Evolutionary conservation across 1,140 invertebrate species (phyloP), one percentile per base, ranked within the genome.

Genomic region (Carcinoscorpius rotundicauda): DNA sequence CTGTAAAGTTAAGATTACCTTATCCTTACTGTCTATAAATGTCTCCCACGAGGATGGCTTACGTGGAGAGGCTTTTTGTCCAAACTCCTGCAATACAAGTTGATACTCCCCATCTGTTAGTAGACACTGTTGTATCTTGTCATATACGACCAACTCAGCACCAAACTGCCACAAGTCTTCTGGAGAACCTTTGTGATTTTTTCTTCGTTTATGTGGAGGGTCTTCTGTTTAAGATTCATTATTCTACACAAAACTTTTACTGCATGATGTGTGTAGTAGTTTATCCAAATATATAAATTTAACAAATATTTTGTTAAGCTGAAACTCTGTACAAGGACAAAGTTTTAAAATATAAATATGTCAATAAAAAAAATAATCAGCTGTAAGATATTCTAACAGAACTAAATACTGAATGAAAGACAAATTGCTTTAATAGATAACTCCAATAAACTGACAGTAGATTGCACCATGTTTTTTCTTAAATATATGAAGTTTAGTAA

Each of bases 91-190:
- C 64, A 95, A 75, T 60, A 87, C 85, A 57, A 94, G 78, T 75
- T 94, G 89, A 78, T 97, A 96, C 75, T 94, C 88, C 3, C 91
- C 92, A 72, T 93, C 89, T 1, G 84, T 86, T 4, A 97, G 79
- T 50, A 88, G 79, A 74, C 91, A 94, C 5, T 87, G 83, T 73
- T 87, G 91, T 69, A 92, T 86, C 75, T 92, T 91, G 73, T 97
- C 92, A 75, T 91, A 94, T 29, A 97, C 84, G 58, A 91, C 86
- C 11, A 97, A 78, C 76, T 95, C 91, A 58, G 89, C 88, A 51
- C 87, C 87, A 74, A 86, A 91, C 4, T 87, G 75, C 73, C 87
- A 84, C 5, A 81, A 79, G 71, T 84, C 84, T 65, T 84, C 81
- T 50, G 68, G 71, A 68, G 59, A 73, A 69, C 65, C 70, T 55